These are phyloP conservation scores for Gasterosteus aculeatus DNA, from an alignment of 2,113 vertebrate genomes.

Conservation along the genomic window DNA sequence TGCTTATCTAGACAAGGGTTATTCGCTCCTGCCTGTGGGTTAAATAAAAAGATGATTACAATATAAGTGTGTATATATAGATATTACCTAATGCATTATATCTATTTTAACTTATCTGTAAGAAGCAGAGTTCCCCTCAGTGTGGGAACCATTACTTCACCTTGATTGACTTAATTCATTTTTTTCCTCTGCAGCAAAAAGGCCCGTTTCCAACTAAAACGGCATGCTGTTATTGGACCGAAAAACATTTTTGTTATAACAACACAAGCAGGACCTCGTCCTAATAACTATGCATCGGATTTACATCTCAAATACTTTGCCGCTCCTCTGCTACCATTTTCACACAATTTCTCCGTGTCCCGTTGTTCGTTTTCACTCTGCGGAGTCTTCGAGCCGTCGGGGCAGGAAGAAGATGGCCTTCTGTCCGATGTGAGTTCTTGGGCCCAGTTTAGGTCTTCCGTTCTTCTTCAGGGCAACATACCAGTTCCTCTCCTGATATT, in stretches of 20 bases:
- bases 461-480: slow-evolving; percentile 95
- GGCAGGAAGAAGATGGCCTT: slow-evolving; percentile 94
- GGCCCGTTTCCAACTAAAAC: neutral
- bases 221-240: neutral
- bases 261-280: neutral
- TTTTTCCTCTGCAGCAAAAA: neutral
- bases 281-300: neutral
- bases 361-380: slow-evolving; percentile 40
- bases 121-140: neutral
- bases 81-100: neutral
- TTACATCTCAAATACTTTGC: neutral
- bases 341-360: neutral
- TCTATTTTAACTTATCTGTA: neutral
- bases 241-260: neutral
- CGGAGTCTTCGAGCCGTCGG: slow-evolving; percentile 73
- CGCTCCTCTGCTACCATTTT: neutral
- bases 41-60: neutral
- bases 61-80: neutral
- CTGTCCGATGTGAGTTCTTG: slow-evolving; percentile 90
- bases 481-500: slow-evolving; percentile 86
- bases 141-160: neutral
- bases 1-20: neutral
- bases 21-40: too few species aligned
- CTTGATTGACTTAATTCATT: neutral
- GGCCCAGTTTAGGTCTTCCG: slow-evolving; percentile 87